A percentile compares a stretch with the other conserved stretches of the same genome.
Conservation (phyloP, 2,888 invertebrate species). For the Meteorus colon region DNA sequence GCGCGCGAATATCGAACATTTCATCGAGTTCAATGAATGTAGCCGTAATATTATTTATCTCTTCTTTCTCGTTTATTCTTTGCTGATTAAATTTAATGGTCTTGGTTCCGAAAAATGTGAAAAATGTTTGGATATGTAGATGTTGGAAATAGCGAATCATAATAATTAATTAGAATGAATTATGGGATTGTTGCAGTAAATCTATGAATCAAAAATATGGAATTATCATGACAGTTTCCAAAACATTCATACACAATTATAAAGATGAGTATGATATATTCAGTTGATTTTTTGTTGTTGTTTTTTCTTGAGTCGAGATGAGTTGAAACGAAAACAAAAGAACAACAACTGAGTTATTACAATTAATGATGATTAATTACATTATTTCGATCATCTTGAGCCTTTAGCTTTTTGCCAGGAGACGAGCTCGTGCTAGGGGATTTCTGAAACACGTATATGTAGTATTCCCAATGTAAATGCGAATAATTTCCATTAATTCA, state of each 20-base stretch:
- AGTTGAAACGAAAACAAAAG: constrained; percentile 3
- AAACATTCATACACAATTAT: constrained; percentile 44
- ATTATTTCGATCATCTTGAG: constrained; percentile 71
- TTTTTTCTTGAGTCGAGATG: background rate
- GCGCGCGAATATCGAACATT: background rate
- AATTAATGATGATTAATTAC: constrained; percentile 72
- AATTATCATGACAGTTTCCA: constrained; percentile 36
- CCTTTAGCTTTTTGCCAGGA: constrained; percentile 72
- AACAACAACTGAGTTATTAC: constrained; percentile 65
- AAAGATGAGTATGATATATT: background rate
- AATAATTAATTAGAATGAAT: background rate
- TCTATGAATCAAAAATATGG: constrained; percentile 1
- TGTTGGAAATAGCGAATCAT: background rate
- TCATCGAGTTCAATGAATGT: background rate
- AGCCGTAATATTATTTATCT: background rate
- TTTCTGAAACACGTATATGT: constrained; percentile 72
- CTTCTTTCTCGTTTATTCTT: constrained; percentile 1
- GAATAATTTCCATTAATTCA: constrained; percentile 52
- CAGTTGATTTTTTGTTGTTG: constrained; percentile 11
- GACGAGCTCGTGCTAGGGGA: constrained; percentile 72
- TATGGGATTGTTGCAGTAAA: background rate
- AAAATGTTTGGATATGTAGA: background rate
- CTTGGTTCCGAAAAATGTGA: background rate
- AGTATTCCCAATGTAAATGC: constrained; percentile 54
- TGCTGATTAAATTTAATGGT: background rate